Evolutionary conservation across 1,140 invertebrate species (phyloP).

Genomic region (Venustaconcha ellipsiformis): DNA sequence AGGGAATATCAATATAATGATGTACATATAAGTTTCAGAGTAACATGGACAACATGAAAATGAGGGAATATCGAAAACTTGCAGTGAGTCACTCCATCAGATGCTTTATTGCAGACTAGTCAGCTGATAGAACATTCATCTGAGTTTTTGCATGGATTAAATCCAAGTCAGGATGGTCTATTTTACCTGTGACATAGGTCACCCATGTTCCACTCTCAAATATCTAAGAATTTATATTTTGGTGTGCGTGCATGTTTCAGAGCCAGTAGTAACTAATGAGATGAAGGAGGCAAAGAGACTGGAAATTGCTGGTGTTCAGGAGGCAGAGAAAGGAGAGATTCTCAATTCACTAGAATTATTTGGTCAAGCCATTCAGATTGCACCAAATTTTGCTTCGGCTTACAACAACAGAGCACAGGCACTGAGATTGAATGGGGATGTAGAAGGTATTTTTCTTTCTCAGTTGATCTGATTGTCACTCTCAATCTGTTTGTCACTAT

Average conservation of each 20-base stretch:
- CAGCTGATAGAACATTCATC: too few species aligned
- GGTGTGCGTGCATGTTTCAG: conserved; percentile 16
- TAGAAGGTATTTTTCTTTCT: conserved; percentile 73
- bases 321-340: conserved; percentile 77
- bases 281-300: conserved; percentile 63
- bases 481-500: too few species aligned
- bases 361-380: conserved; percentile 73
- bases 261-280: conserved; percentile 40
- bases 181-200: neutral
- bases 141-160: too few species aligned
- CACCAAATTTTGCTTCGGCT: conserved; percentile 73
- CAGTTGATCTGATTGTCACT: too few species aligned
- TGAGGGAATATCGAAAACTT: too few species aligned
- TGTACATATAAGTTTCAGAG: too few species aligned
- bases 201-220: neutral
- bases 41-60: too few species aligned
- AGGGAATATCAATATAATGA: too few species aligned
- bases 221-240: conserved; percentile 16
- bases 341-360: conserved; percentile 74
- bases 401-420: conserved; percentile 90
- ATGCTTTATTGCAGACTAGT: too few species aligned
- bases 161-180: too few species aligned
- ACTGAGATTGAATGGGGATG: conserved; percentile 76
- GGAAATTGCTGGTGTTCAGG: conserved; percentile 76
- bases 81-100: too few species aligned